Conservation (phyloP, 2,888 invertebrate genomes). For the Operophtera brumata region DNA sequence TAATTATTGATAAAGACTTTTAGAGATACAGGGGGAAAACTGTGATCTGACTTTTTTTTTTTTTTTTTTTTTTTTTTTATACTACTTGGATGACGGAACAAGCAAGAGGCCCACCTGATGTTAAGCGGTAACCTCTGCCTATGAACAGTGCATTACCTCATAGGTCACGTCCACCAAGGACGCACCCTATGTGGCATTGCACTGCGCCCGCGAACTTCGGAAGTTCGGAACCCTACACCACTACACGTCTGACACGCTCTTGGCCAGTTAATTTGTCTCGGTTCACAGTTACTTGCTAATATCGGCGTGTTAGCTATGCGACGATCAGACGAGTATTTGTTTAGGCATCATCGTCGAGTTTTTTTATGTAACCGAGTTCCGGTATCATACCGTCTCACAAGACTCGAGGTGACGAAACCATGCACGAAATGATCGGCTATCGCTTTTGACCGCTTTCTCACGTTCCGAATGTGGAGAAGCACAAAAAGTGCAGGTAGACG, state of each 20-base stretch:
- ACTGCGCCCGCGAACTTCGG: too few species aligned
- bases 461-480: background rate
- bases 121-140: too few species aligned
- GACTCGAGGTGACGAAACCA: background rate
- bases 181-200: too few species aligned
- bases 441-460: background rate
- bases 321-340: background rate
- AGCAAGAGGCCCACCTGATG: too few species aligned
- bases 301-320: background rate
- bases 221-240: too few species aligned
- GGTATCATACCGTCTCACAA: background rate
- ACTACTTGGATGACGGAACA: too few species aligned
- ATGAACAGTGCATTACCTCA: too few species aligned
- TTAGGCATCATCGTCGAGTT: background rate
- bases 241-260: background rate
- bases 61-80: too few species aligned
- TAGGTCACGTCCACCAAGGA: too few species aligned
- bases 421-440: background rate
- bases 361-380: slow-evolving; percentile 2
- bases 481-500: background rate
- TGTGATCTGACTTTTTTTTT: too few species aligned
- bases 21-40: too few species aligned
- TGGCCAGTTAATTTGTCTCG: background rate
- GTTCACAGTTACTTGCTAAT: slow-evolving; percentile 13
- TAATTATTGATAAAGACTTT: too few species aligned